phyloP scores from a whole-genome alignment of 2,797 vertebrate genomes.

The Arnoldichthys spilopterus region DNA sequence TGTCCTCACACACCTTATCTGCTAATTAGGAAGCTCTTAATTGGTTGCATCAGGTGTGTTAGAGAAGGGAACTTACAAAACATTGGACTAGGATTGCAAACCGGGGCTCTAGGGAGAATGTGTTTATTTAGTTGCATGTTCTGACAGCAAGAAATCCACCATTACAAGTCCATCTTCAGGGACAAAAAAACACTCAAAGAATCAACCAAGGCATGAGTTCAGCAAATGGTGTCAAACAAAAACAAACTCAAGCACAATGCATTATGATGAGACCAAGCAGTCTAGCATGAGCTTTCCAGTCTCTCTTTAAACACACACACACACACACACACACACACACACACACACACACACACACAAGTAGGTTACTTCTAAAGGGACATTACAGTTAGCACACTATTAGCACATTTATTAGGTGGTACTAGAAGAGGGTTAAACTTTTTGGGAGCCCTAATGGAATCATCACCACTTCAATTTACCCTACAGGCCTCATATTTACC shows the following conservation, averaged over 20 bases:
- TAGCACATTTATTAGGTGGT: slow-evolving; percentile 27
- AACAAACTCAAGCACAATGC: slow-evolving; percentile 44
- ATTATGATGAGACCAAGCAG: slow-evolving; percentile 46
- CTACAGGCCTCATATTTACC: slow-evolving; percentile 21
- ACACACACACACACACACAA: slow-evolving; percentile 13
- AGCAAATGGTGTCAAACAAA: slow-evolving; percentile 45
- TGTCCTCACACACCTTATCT: neutral
- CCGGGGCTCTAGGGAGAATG: slow-evolving; percentile 47
- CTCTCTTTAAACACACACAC: slow-evolving; percentile 16
- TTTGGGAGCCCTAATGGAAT: neutral
- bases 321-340: neutral
- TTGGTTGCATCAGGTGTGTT: neutral
- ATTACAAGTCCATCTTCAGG: slow-evolving; percentile 30
- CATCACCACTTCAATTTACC: neutral
- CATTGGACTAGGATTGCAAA: neutral
- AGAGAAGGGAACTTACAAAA: neutral
- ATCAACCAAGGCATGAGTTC: slow-evolving; percentile 23
- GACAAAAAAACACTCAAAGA: slow-evolving; percentile 18
- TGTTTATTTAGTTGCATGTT: slow-evolving; percentile 53
- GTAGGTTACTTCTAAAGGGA: slow-evolving; percentile 24
- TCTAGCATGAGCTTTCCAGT: neutral
- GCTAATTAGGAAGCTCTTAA: neutral
- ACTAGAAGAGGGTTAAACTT: slow-evolving; percentile 26
- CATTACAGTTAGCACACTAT: slow-evolving; percentile 54
- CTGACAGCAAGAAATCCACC: slow-evolving; percentile 4